Conservation (phyloP, 1,140 invertebrate species). For the Dendrolimus kikuchii region DNA sequence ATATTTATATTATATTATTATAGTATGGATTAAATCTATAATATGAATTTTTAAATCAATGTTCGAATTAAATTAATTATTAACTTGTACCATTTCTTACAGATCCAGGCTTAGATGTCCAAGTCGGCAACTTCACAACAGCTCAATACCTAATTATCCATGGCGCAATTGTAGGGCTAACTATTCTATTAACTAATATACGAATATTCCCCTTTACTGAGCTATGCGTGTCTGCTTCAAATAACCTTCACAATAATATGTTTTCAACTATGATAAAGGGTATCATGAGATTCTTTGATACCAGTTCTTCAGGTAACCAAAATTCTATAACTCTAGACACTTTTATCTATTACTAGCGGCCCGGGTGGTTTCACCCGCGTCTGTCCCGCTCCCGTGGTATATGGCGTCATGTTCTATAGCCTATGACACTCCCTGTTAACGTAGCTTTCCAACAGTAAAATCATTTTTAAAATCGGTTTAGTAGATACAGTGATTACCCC, state of each 20-base stretch:
- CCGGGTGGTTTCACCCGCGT: too few relatives aligned
- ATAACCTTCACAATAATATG: slow-evolving; percentile 77
- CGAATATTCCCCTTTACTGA: slow-evolving; percentile 74
- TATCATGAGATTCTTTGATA: slow-evolving; percentile 87
- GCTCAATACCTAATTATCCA: slow-evolving; percentile 54
- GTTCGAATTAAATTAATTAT: background rate
- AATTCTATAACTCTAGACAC: too few relatives aligned
- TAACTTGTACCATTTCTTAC: slow-evolving; percentile 10
- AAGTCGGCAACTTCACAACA: slow-evolving; percentile 52
- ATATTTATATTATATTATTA: background rate
- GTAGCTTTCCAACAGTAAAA: too few relatives aligned
- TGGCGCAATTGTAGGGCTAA: slow-evolving; percentile 26
- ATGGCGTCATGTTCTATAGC: too few relatives aligned
- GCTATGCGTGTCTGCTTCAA: slow-evolving; percentile 74
- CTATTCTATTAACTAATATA: slow-evolving; percentile 40
- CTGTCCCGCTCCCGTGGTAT: too few relatives aligned
- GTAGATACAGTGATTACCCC: too few relatives aligned
- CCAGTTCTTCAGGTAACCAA: slow-evolving; percentile 69
- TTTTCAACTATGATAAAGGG: slow-evolving; percentile 78
- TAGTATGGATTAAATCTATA: background rate
- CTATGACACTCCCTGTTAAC: too few relatives aligned
- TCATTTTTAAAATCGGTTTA: too few relatives aligned
- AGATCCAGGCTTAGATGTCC: slow-evolving; percentile 47
- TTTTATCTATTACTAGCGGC: too few relatives aligned
- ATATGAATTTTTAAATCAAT: background rate